A percentile compares a stretch with the other conserved stretches of the same genome.
These are phyloP conservation scores for Corapipo altera DNA, from an alignment of 2,113 vertebrate genomes.

Conservation along the genomic window DNA sequence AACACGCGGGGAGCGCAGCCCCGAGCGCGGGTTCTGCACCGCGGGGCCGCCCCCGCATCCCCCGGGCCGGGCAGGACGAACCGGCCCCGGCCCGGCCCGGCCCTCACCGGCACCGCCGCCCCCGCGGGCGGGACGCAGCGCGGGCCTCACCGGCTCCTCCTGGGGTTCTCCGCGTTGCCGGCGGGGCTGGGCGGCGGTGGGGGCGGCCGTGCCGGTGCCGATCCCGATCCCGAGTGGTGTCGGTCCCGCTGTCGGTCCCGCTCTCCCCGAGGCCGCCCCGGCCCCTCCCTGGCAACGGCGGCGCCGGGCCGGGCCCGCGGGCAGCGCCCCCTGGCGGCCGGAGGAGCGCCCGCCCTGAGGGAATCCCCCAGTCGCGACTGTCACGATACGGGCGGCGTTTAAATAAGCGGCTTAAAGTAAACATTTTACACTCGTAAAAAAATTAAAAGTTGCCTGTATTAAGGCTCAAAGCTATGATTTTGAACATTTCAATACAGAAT, in stretches of 20 bases:
- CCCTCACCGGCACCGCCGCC: not conserved
- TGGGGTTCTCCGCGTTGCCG: not conserved
- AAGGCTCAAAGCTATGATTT: fast-evolving
- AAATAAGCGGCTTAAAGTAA: not conserved
- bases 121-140: too few species aligned
- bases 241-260: not conserved
- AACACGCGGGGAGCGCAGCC: fast-evolving
- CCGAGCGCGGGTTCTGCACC: fast-evolving
- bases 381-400: fast-evolving
- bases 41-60: not conserved
- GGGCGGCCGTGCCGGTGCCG: not conserved
- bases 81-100: not conserved
- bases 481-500: fast-evolving
- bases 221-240: not conserved
- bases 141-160: not conserved
- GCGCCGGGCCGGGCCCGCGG: not conserved
- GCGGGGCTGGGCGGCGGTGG: not conserved
- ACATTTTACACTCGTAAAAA: fast-evolving
- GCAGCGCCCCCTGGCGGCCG: not conserved
- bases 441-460: fast-evolving
- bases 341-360: not conserved
- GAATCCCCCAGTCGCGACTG: not conserved
- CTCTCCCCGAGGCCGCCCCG: not conserved
- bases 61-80: not conserved
- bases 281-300: not conserved